Evolutionary conservation across 37 sponge, comb jelly and placozoan species (phyloP).

Genomic region (Chondrilla cf. caribensis): DNA sequence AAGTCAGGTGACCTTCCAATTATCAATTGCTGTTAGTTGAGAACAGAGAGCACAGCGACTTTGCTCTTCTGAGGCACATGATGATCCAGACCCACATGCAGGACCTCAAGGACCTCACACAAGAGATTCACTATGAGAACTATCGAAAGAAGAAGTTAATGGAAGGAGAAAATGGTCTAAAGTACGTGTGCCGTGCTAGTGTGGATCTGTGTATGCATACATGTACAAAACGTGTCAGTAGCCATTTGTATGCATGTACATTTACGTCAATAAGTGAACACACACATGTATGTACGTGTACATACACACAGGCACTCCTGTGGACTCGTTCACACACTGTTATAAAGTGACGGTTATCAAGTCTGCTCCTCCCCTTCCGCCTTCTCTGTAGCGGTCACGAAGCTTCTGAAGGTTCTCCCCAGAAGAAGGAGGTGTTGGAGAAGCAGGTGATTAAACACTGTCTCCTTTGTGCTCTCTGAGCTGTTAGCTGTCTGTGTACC

Average conservation of each 20-base stretch:
- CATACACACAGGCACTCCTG: too few species aligned
- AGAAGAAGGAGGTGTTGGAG: neutral
- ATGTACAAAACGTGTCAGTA: neutral
- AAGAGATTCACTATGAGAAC: slow-evolving; percentile 97
- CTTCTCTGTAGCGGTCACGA: neutral
- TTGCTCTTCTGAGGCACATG: slow-evolving; percentile 87
- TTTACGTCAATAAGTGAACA: too few species aligned
- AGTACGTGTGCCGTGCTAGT: neutral
- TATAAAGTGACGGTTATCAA: too few species aligned
- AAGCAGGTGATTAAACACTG: neutral
- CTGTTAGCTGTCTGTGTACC: too few species aligned
- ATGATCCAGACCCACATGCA: slow-evolving; percentile 99
- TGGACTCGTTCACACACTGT: too few species aligned
- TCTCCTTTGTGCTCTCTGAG: too few species aligned
- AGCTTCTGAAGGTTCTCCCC: neutral
- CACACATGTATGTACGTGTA: too few species aligned
- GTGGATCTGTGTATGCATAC: neutral
- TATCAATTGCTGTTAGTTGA: slow-evolving; percentile 59
- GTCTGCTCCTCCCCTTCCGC: too few species aligned
- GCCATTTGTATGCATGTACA: neutral
- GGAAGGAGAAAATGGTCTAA: neutral
- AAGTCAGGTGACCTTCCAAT: too few species aligned
- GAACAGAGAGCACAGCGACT: slow-evolving; percentile 96
- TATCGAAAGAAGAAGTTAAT: slow-evolving; percentile 83
- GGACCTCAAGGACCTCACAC: slow-evolving; percentile 97